phyloP scores from a whole-genome alignment of 2,888 invertebrate genomes.

The Synergus japonicus region DNA sequence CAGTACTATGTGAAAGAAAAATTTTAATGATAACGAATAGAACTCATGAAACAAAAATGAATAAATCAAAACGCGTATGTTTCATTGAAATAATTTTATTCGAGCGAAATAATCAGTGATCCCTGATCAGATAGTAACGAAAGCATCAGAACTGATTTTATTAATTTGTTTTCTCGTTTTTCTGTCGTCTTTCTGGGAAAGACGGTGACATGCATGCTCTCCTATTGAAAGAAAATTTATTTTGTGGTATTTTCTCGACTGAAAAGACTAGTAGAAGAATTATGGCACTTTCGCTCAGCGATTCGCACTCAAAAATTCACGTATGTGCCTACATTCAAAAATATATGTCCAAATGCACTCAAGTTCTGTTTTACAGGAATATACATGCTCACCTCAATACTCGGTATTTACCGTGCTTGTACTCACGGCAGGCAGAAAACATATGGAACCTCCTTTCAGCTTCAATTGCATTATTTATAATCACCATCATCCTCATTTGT shows the following conservation, averaged over 20 bases:
- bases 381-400: constrained; percentile 25
- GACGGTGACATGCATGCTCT: constrained; percentile 34
- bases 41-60: neutral
- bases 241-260: constrained; percentile 27
- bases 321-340: constrained; percentile 34
- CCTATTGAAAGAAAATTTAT: constrained; percentile 29
- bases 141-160: constrained; percentile 37
- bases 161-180: neutral
- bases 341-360: constrained; percentile 39
- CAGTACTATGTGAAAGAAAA: too few species aligned
- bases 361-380: constrained; percentile 32
- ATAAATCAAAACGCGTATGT: neutral
- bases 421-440: constrained; percentile 14
- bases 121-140: constrained; percentile 32
- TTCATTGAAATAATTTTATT: constrained; percentile 39
- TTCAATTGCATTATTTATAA: constrained; percentile 11
- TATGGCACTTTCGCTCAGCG: constrained; percentile 66
- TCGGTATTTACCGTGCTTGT: constrained; percentile 15
- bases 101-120: constrained; percentile 32
- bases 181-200: neutral
- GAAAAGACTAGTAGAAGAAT: constrained; percentile 57
- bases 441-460: constrained; percentile 21
- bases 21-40: neutral
- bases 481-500: constrained; percentile 40
- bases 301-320: constrained; percentile 49